These are phyloP conservation scores for Cryptosula pallasiana DNA, from an alignment of 2,888 invertebrate species.

Conservation along the genomic window DNA sequence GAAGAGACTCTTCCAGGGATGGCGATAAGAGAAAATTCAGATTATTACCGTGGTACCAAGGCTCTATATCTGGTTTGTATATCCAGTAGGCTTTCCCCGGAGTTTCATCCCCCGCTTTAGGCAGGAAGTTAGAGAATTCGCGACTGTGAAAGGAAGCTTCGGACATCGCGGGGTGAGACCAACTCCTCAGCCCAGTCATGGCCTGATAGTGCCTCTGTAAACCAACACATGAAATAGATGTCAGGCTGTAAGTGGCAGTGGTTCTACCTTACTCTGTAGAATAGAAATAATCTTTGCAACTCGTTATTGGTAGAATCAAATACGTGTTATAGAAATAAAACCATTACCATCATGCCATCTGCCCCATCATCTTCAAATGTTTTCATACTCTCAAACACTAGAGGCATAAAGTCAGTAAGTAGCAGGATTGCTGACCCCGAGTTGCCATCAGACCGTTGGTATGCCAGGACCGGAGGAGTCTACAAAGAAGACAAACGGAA, in stretches of 20 bases:
- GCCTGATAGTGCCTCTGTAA: conserved; percentile 6
- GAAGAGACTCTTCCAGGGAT: too few relatives aligned
- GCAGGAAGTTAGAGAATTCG: conserved; percentile 7
- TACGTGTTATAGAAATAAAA: too few relatives aligned
- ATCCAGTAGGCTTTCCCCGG: conserved; percentile 14
- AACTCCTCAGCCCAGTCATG: background rate
- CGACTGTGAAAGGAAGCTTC: background rate
- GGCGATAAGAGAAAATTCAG: too few relatives aligned
- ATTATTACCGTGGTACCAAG: conserved; percentile 20
- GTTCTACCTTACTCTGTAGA: too few relatives aligned
- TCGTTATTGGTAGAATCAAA: too few relatives aligned
- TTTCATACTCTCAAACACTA: conserved; percentile 22
- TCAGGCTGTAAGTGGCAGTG: too few relatives aligned
- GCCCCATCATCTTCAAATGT: conserved; percentile 10
- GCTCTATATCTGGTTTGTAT: conserved; percentile 19
- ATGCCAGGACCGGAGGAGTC: background rate
- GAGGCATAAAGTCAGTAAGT: background rate
- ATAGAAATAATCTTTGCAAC: too few relatives aligned
- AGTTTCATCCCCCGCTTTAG: background rate
- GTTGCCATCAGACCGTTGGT: background rate
- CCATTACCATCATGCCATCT: conserved; percentile 25
- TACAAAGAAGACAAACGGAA: background rate
- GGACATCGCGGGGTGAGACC: background rate
- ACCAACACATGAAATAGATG: too few relatives aligned
- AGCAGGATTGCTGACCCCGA: background rate